Evolutionary conservation across 2,888 invertebrate species (phyloP), one percentile per base, ranked within the genome.

Genomic region (Biston betularia): DNA sequence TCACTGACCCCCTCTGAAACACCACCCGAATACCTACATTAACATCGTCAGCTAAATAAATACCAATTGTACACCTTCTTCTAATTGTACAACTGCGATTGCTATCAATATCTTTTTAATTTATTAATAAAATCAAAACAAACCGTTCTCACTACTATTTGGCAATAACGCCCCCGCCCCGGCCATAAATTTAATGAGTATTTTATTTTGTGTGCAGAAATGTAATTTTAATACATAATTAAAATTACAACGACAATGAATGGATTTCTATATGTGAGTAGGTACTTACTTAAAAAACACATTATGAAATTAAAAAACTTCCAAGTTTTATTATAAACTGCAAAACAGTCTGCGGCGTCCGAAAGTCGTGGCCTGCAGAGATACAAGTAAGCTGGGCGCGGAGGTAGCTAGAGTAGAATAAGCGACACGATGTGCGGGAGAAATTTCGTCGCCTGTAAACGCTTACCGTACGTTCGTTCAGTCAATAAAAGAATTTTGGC

Each of bases 401-500:
- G 33, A 24, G 8, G 8, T 24, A 33, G 40, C 15, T 40, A 40
- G 53, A 40, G 10, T 49, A n/a, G n/a, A n/a, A 49, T 40, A n/a
- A 49, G 24, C 68, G 58, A 55, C 42, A 44, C 57, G 35, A 82
- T 81, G 44, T 72, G 76, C 78, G 82, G 82, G 40, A 79, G 84
- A 80, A 82, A 79, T 83, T 50, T 66, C 53, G 80, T 78, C 81
- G 79, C 79, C 84, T 82, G 88, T 87, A 72, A 88, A 89, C 88
- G 84, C 85, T 85, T 79, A 84, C 82, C 82, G 82, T 85, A 81
- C 84, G 85, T 86, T 86, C 87, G 80, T 87, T 90, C 88, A 89
- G 88, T 90, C 90, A 90, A 92, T 93, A 92, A 92, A 92, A 90
- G 85, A 89, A 90, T 92, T 92, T 93, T 92, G 93, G 92, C 92